Evolutionary conservation across 2,888 invertebrate genomes (phyloP).

Genomic region (Ophraella communa): DNA sequence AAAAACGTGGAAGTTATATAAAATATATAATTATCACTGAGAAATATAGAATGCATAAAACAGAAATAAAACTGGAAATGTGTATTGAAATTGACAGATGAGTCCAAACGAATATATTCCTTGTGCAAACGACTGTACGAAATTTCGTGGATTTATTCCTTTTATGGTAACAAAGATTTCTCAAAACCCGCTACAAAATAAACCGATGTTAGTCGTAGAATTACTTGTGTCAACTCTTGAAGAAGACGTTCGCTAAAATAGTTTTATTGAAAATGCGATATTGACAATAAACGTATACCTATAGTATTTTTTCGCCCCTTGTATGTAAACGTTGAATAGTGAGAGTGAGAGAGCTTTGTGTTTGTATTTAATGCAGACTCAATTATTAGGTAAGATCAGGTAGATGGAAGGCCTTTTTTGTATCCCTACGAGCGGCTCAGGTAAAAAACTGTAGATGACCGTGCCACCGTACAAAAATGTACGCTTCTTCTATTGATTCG

Average conservation of each 20-base stretch:
- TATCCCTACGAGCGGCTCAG: slow-evolving; percentile 41
- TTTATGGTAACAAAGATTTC: neutral
- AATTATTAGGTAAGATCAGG: slow-evolving; percentile 54
- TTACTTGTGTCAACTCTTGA: neutral
- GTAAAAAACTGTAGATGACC: slow-evolving; percentile 45
- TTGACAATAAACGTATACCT: neutral
- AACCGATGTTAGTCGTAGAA: neutral
- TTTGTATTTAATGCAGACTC: slow-evolving; percentile 41
- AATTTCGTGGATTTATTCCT: no score
- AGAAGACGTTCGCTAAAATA: neutral
- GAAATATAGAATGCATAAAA: no score
- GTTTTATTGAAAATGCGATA: neutral
- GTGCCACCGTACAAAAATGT: slow-evolving; percentile 33
- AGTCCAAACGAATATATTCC: no score
- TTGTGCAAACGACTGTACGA: no score
- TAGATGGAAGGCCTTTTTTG: slow-evolving; percentile 47
- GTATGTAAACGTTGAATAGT: slow-evolving; percentile 22
- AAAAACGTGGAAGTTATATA: no score
- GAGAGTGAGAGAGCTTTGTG: slow-evolving; percentile 21
- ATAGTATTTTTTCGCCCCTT: slow-evolving; percentile 23
- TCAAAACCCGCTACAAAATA: neutral
- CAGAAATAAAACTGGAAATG: no score
- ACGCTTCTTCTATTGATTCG: slow-evolving; percentile 21
- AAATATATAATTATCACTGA: no score
- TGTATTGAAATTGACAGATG: no score